Evolutionary conservation across 2,113 vertebrate genomes (phyloP).

Genomic region (Brienomyrus brachyistius): DNA sequence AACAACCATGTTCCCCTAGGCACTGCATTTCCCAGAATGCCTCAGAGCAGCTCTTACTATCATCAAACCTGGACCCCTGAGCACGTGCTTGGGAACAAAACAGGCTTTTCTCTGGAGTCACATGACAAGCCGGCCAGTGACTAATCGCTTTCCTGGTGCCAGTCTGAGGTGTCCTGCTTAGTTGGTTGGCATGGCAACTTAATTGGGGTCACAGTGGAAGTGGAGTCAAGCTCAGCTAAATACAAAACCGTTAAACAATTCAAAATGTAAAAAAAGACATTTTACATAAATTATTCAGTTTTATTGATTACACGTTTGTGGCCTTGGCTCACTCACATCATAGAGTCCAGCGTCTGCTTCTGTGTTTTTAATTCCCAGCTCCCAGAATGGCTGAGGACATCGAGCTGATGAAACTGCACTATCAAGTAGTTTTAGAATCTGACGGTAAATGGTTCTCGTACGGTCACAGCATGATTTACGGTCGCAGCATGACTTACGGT

Average conservation of each 20-base stretch:
- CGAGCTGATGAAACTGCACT: conserved; percentile 20
- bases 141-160: neutral
- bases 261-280: neutral
- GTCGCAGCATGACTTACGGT: too few species aligned
- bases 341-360: neutral
- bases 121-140: neutral
- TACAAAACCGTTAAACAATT: neutral
- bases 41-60: neutral
- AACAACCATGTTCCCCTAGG: neutral
- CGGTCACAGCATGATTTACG: neutral
- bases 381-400: conserved; percentile 21
- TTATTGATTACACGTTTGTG: neutral
- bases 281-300: neutral
- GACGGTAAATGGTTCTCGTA: neutral
- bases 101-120: neutral
- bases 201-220: neutral
- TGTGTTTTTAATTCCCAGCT: conserved; percentile 17
- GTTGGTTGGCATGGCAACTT: conserved; percentile 2
- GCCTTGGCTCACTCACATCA: neutral
- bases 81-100: neutral
- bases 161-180: neutral
- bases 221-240: neutral
- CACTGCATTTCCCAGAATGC: neutral
- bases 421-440: conserved; percentile 25
- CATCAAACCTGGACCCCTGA: neutral